These are phyloP conservation scores for Bagarius yarrelli DNA, from an alignment of 2,113 vertebrate genomes.

Conservation along the genomic window DNA sequence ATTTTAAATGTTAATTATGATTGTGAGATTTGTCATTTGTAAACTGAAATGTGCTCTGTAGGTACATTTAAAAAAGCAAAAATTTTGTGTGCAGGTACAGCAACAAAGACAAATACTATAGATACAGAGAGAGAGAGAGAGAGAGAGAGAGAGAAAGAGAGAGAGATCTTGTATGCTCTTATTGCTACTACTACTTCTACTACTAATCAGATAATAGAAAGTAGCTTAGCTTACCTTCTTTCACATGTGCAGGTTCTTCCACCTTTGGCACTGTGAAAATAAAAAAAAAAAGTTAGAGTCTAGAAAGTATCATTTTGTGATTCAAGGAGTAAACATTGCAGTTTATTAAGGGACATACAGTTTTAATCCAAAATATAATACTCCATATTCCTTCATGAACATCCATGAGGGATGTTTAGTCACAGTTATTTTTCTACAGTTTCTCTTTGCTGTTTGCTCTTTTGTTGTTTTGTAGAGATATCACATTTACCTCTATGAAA, in stretches of 20 bases:
- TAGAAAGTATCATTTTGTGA: not conserved
- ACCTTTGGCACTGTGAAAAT: conserved; percentile 71
- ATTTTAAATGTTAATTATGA: not conserved
- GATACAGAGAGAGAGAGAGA: not conserved
- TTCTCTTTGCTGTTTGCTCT: conserved; percentile 7
- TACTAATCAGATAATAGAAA: conserved; percentile 7
- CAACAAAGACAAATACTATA: not conserved
- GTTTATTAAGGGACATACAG: conserved; percentile 5
- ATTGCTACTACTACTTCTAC: not conserved
- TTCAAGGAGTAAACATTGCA: not conserved
- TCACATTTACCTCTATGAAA: conserved; percentile 33
- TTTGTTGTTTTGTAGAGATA: conserved; percentile 17
- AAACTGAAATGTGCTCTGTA: not conserved
- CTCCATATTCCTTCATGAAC: conserved; percentile 28
- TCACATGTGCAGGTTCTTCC: conserved; percentile 71
- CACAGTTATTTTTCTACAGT: conserved; percentile 13
- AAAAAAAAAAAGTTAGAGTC: conserved; percentile 53
- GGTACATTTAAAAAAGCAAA: not conserved
- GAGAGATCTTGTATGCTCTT: not conserved
- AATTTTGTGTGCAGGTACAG: not conserved
- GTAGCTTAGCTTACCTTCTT: conserved; percentile 82
- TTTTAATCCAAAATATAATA: conserved; percentile 34
- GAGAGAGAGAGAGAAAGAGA: no score
- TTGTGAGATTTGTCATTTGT: not conserved
- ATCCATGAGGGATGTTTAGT: conserved; percentile 18